Base-by-base conservation (phyloP, 2,113 vertebrate genomes). In the Limanda limanda region DNA sequence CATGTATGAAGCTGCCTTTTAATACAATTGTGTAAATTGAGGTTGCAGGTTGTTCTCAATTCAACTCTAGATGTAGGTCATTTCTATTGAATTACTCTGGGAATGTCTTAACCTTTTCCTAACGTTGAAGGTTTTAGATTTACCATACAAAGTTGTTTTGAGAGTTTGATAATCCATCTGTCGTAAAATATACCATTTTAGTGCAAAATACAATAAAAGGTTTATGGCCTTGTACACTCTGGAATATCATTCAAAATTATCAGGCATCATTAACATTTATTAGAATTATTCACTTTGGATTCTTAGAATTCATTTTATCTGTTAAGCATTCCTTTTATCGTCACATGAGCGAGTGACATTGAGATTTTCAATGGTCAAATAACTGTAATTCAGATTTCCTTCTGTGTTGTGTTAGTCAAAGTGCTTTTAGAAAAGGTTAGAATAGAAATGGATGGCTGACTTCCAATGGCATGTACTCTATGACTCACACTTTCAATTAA, bases 401-500 rank as follows among this genome's bases (percentile, higher is more conserved):
- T 74, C 47, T 64, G n/a, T 84, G 65, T 21, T 54, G n/a, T 84
- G 68, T 21, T 47, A 1, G 11, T 11, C 37, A 5, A 51, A 51
- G 15, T 51, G 14, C 17, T 17, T 51, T 51, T 9, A 24, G 17
- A 23, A n/a, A 31, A 21, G 2, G 6, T 71, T 60, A 42, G 59
- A 51, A 24, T 21, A 45, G 56, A 66, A 60, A 25, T 9, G 8
- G 2, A 54, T 20, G 51, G 14, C 51, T 15, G 51, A 54, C 18
- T 11, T 27, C 13, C 14, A 17, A 31, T 54, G 51, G 45, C 21
- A 84, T 86, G 65, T 58, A 63, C 35, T 72, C 54, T 75, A 68
- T 17, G 1, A 61, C 57, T 71, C 59, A 5, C 1, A 20, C 18
- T 66, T 68, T 78, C 62, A 12, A 83, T 71, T 82, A 82, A 84